A percentile compares a stretch with the other conserved stretches of the same genome.
Conservation (phyloP, 37 sponge, comb jelly and placozoan genomes). For the Ephydatia muelleri region DNA sequence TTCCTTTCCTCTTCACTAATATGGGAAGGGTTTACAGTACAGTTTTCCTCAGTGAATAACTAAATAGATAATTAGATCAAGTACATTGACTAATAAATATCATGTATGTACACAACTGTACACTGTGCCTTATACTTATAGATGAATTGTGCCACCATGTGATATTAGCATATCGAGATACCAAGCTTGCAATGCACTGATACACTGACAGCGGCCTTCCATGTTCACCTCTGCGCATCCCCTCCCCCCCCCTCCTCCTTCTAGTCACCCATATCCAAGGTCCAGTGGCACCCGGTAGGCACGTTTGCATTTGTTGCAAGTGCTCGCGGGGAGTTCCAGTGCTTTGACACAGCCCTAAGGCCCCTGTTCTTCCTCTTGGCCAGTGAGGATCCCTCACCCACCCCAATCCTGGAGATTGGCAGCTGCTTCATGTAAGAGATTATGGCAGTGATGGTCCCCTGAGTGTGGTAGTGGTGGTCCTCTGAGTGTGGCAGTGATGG, state of each 20-base stretch:
- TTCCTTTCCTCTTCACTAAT: no score
- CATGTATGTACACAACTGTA: no score
- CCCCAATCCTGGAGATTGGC: conserved; percentile 34
- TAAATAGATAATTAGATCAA: no score
- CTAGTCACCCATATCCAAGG: conserved; percentile 44
- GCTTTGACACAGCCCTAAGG: conserved; percentile 61
- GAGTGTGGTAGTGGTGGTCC: no score
- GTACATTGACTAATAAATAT: no score
- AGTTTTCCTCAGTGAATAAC: no score
- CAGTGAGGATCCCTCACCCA: conserved; percentile 31
- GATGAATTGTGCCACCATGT: not conserved
- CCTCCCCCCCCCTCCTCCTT: not conserved
- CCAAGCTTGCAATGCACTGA: not conserved
- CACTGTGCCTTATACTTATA: no score
- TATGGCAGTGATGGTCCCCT: no score
- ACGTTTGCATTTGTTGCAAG: conserved; percentile 51
- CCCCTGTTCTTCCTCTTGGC: conserved; percentile 33
- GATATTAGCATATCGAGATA: not conserved
- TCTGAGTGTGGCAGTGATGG: no score
- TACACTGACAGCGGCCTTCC: not conserved
- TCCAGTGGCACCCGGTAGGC: conserved; percentile 76
- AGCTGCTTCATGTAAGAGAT: conserved; percentile 51
- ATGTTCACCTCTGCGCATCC: not conserved
- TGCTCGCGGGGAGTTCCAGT: conserved; percentile 55
- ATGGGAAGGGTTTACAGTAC: no score